phyloP scores from a whole-genome alignment of 2,797 vertebrate genomes.

The Mus spretus region DNA sequence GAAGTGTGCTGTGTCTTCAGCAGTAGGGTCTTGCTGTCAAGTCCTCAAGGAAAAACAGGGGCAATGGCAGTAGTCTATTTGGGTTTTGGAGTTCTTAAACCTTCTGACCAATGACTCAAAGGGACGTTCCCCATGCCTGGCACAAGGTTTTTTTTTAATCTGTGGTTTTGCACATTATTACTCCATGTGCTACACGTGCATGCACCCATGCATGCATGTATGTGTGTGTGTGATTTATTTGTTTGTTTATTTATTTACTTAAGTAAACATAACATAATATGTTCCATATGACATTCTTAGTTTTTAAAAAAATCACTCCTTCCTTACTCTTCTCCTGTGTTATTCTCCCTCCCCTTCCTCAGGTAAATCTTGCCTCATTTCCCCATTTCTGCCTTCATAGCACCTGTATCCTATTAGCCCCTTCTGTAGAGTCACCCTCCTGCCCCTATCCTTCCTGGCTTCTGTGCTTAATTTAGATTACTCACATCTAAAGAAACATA shows the following conservation, averaged over 20 bases:
- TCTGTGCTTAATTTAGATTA: background rate
- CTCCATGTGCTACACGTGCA: too few relatives aligned
- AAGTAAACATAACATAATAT: background rate
- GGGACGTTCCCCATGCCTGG: background rate
- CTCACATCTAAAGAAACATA: background rate
- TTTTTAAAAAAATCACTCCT: background rate
- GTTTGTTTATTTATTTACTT: background rate
- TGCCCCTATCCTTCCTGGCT: background rate
- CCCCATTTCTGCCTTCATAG: background rate
- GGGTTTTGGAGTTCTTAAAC: background rate
- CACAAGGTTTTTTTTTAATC: background rate
- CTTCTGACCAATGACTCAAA: background rate
- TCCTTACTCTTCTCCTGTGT: too few relatives aligned
- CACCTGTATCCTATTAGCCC: background rate
- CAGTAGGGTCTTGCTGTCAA: too few relatives aligned
- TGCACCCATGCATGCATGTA: too few relatives aligned
- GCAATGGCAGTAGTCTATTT: background rate
- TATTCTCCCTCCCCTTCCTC: background rate
- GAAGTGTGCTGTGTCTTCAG: background rate
- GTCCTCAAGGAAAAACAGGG: background rate
- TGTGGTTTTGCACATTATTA: background rate
- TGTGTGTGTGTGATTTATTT: background rate
- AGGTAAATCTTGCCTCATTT: background rate
- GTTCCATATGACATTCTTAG: background rate
- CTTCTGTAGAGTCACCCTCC: background rate